Conservation (phyloP, 2,888 invertebrate species). For the Leucophenga maculata region DNA sequence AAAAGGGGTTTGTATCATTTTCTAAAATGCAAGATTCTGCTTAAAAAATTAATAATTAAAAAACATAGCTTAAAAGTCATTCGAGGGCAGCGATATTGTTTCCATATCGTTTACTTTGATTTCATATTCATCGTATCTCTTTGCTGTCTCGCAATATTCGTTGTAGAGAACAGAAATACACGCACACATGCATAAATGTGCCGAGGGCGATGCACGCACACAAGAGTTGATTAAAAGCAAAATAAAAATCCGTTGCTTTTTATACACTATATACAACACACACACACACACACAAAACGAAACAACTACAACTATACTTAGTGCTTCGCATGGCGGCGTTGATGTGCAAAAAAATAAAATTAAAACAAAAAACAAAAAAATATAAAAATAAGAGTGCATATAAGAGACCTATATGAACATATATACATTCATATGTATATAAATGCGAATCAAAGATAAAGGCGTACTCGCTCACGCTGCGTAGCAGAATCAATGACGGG, state of each 20-base stretch:
- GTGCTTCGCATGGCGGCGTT: no score
- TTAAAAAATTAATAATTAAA: no score
- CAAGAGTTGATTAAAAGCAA: constrained; percentile 40
- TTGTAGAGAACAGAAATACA: constrained; percentile 39
- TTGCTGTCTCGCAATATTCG: constrained; percentile 30
- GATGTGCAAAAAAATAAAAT: not conserved
- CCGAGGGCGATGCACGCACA: constrained; percentile 47
- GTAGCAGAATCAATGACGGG: no score
- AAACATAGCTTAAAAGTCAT: not conserved
- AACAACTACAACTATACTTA: constrained; percentile 1
- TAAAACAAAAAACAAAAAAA: not conserved
- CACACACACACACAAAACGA: constrained; percentile 42
- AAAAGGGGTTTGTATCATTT: no score
- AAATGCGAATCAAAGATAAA: constrained; percentile 49
- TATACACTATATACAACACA: constrained; percentile 56
- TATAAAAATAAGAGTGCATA: not conserved
- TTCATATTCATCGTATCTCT: constrained; percentile 4
- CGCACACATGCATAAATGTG: constrained; percentile 17
- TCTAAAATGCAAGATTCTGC: no score
- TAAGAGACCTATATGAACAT: not conserved
- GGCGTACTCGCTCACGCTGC: constrained; percentile 37
- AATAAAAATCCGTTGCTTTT: constrained; percentile 44
- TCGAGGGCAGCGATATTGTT: not conserved
- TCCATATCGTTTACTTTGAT: constrained; percentile 9
- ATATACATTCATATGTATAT: constrained; percentile 29